These are phyloP conservation scores for Heliocidaris tuberculata DNA, from an alignment of 35 echinoderm and acorn worm genomes.

Conservation along the genomic window DNA sequence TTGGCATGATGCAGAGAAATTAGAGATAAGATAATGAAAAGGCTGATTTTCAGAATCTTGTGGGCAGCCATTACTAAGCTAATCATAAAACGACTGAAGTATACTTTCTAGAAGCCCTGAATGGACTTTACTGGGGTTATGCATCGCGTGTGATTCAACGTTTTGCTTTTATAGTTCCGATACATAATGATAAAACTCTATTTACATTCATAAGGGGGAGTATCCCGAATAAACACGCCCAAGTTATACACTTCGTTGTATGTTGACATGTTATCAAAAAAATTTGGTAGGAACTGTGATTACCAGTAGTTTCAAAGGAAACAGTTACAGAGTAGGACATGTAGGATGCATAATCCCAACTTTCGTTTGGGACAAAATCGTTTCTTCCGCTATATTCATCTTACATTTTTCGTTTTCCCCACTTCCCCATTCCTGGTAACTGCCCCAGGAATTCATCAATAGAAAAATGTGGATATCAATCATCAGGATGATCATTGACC, in stretches of 20 bases:
- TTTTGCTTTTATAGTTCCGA: background rate
- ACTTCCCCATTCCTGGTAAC: no score
- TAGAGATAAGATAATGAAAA: background rate
- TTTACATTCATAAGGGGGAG: conserved; percentile 7
- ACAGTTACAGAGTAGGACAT: no score
- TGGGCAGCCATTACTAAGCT: background rate
- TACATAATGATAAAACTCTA: background rate
- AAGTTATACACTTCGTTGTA: background rate
- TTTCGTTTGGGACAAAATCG: no score
- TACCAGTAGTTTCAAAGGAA: no score
- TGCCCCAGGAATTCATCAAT: no score
- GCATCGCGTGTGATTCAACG: background rate
- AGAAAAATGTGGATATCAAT: no score
- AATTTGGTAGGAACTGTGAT: background rate
- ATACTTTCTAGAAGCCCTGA: background rate
- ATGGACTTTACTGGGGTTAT: background rate
- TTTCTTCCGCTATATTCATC: no score
- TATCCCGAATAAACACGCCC: background rate
- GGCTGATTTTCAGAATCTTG: background rate
- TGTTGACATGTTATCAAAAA: background rate
- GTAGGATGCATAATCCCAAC: no score
- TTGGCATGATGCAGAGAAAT: background rate
- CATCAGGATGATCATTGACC: no score
- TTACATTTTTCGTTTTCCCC: no score
- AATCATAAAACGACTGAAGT: background rate